Percentiles rank a stretch among this genome's conserved stretches.
phyloP scores from a whole-genome alignment of 2,888 invertebrate genomes.

The Empis livida region DNA sequence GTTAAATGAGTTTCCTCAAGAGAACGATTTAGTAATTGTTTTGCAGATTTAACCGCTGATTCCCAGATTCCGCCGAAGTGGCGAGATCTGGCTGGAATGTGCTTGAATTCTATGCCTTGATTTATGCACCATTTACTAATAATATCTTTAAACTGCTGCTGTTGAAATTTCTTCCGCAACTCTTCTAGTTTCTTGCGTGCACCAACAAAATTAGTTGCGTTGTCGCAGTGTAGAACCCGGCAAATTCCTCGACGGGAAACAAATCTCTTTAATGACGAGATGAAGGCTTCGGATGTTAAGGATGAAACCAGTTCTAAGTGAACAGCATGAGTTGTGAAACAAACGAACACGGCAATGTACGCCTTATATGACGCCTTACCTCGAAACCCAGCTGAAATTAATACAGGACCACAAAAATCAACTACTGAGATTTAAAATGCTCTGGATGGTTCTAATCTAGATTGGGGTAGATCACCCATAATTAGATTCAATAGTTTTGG shows the following conservation, averaged over 20 bases:
- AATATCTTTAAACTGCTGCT: constrained; percentile 4
- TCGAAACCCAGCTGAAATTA: not conserved
- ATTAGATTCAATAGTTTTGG: constrained; percentile 10
- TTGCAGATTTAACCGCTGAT: no score
- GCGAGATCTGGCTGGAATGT: constrained; percentile 10
- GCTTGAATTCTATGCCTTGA: constrained; percentile 2
- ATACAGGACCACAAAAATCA: constrained; percentile 8
- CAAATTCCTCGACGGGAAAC: constrained; percentile 10
- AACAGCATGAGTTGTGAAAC: constrained; percentile 10
- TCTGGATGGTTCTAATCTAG: constrained; percentile 5
- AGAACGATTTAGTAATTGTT: no score
- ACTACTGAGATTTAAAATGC: constrained; percentile 9
- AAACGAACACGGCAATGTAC: constrained; percentile 11
- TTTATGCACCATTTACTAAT: constrained; percentile 7
- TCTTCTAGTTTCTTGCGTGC: constrained; percentile 9
- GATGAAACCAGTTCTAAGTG: constrained; percentile 13
- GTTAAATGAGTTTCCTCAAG: constrained; percentile 2
- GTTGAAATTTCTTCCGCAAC: constrained; percentile 5
- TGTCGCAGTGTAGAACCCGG: constrained; percentile 9
- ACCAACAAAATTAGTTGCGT: constrained; percentile 13
- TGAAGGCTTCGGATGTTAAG: constrained; percentile 10
- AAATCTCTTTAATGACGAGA: constrained; percentile 11
- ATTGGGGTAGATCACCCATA: constrained; percentile 11
- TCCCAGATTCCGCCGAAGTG: constrained; percentile 12
- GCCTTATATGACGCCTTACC: constrained; percentile 7